Percentiles rank a stretch among this genome's conserved stretches.
Conservation (phyloP, 2,888 invertebrate genomes). For the Ommatoiulus sabulosus region DNA sequence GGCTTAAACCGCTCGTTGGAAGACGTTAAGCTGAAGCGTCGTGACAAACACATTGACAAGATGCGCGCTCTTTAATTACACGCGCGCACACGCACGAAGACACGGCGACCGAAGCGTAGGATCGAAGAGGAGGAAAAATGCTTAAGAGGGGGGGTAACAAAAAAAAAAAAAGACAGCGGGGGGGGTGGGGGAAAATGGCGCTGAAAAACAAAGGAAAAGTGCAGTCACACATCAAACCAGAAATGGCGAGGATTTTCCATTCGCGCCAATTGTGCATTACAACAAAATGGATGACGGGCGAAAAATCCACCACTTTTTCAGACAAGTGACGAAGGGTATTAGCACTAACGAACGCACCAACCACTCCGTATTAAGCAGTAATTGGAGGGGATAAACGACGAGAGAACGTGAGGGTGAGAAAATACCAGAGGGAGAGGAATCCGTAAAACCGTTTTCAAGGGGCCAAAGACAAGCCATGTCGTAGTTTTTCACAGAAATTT, state of each 20-base stretch:
- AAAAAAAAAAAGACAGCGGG: neutral
- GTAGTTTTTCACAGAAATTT: neutral
- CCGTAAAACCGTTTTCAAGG: neutral
- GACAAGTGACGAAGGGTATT: slow-evolving; percentile 28
- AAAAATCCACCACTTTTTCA: neutral
- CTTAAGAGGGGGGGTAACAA: neutral
- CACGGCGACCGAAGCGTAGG: no score
- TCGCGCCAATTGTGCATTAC: slow-evolving; percentile 19
- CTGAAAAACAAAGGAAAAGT: slow-evolving; percentile 8
- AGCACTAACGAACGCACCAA: slow-evolving; percentile 18
- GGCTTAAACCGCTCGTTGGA: slow-evolving; percentile 41
- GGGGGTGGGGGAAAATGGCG: neutral
- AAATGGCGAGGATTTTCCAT: neutral
- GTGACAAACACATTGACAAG: slow-evolving; percentile 50
- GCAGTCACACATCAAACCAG: neutral
- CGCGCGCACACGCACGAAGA: neutral
- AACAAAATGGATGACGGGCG: neutral
- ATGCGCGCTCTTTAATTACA: slow-evolving; percentile 48
- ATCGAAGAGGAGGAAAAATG: neutral
- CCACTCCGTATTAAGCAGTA: slow-evolving; percentile 27
- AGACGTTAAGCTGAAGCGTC: slow-evolving; percentile 49
- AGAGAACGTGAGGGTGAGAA: neutral
- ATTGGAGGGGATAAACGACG: slow-evolving; percentile 15
- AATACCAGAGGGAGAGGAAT: neutral
- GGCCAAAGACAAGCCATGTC: neutral